Evolutionary conservation across 2,113 vertebrate genomes (phyloP).

Genomic region (Mobula hypostoma): DNA sequence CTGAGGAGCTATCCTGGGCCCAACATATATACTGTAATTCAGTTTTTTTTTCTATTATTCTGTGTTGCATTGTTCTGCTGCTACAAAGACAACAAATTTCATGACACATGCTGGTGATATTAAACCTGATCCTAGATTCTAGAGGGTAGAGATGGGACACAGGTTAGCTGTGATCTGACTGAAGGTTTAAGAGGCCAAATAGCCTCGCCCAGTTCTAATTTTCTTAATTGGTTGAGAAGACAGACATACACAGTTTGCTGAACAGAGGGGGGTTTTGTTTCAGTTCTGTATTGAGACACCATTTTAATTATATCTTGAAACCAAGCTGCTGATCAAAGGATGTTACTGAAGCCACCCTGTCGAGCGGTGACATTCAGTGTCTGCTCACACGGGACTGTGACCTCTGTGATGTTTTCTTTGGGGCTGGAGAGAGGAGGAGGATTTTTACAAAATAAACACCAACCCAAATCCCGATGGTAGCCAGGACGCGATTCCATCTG

Average conservation of each 20-base stretch:
- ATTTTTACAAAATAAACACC: not conserved
- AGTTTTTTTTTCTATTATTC: too few relatives aligned
- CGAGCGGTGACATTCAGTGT: not conserved
- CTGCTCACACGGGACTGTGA: not conserved
- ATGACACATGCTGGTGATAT: too few relatives aligned
- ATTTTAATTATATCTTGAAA: not conserved
- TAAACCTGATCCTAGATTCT: too few relatives aligned
- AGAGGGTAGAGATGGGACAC: not conserved
- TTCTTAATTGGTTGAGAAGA: too few relatives aligned
- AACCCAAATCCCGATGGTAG: not conserved
- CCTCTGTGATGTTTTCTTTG: not conserved
- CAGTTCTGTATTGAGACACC: not conserved
- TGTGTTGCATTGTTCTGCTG: too few relatives aligned
- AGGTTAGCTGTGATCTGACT: not conserved
- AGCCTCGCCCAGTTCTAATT: not conserved
- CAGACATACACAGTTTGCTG: not conserved
- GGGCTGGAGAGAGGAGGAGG: not conserved
- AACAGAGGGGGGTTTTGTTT: not conserved
- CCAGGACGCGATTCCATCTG: not conserved
- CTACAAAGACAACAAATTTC: too few relatives aligned
- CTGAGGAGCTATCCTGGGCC: too few relatives aligned
- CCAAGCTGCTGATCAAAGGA: not conserved
- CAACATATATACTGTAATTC: too few relatives aligned
- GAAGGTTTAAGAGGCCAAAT: not conserved
- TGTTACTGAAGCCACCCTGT: not conserved